Evolutionary conservation across 2,113 vertebrate genomes (phyloP).

Genomic region (Hystrix cristata): DNA sequence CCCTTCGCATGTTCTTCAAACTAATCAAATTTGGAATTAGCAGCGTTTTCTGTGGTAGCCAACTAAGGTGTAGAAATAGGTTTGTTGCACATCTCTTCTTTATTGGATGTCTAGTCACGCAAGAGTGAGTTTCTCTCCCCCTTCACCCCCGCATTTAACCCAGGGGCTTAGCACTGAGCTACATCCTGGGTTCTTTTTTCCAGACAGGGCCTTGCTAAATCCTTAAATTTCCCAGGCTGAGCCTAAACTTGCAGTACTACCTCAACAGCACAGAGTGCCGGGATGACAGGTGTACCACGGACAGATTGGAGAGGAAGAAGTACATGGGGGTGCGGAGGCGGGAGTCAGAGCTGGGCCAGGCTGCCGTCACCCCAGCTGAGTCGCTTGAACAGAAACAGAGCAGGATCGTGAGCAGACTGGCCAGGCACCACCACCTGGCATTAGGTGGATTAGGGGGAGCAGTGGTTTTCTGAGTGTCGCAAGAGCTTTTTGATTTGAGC

Average conservation of each 20-base stretch:
- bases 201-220: too few relatives aligned
- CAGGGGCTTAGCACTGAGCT: neutral
- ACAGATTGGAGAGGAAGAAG: too few relatives aligned
- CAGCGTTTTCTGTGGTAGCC: conserved; percentile 80
- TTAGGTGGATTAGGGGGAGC: conserved; percentile 79
- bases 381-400: conserved; percentile 88
- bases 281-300: neutral
- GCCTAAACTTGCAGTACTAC: neutral
- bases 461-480: conserved; percentile 53
- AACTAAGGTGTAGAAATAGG: conserved; percentile 75
- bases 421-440: conserved; percentile 82
- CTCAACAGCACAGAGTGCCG: neutral
- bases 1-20: conserved; percentile 76
- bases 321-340: too few relatives aligned
- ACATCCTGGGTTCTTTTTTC: neutral
- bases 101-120: conserved; percentile 79
- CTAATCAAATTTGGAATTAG: conserved; percentile 81
- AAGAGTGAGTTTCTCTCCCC: neutral
- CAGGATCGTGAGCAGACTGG: conserved; percentile 83
- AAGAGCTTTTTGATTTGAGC: conserved; percentile 73
- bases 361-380: conserved; percentile 43
- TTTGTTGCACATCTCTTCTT: conserved; percentile 72
- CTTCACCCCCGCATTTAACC: neutral
- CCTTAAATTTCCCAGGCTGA: neutral
- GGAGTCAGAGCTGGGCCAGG: too few relatives aligned